Evolutionary conservation across 2,888 invertebrate genomes (phyloP).

Genomic region (Stratiomys singularior): DNA sequence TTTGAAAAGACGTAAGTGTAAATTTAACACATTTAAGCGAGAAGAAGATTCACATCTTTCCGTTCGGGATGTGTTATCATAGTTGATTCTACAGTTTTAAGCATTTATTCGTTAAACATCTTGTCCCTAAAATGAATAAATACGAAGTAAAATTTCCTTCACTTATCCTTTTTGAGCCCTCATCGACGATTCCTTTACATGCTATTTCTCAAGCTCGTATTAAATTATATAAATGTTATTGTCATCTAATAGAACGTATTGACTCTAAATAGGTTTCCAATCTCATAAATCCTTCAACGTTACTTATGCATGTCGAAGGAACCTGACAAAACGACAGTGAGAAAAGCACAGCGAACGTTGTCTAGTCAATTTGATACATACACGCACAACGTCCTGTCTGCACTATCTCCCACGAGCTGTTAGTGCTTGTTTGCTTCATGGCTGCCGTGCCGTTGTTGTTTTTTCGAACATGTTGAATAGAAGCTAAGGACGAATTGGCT

Average conservation of each 20-base stretch:
- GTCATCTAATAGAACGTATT: background rate
- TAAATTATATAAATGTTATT: background rate
- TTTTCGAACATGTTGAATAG: conserved; percentile 1
- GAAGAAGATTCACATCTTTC: no score
- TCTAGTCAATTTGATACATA: conserved; percentile 22
- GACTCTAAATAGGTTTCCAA: background rate
- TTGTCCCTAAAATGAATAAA: no score
- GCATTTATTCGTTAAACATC: no score
- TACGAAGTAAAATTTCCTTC: no score
- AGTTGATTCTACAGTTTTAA: no score
- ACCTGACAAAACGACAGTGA: background rate
- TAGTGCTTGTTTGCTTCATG: background rate
- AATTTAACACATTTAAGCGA: no score
- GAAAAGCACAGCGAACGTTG: background rate
- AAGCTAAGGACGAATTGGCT: background rate
- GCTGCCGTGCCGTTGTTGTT: background rate
- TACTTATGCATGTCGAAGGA: background rate
- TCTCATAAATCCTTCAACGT: background rate
- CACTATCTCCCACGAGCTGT: no score
- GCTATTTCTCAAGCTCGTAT: background rate
- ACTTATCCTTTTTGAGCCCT: no score
- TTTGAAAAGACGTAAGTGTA: no score
- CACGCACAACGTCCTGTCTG: conserved; percentile 38
- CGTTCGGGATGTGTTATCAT: no score
- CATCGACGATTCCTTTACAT: no score